These are phyloP conservation scores for Aspidoscelis tigris DNA, from an alignment of 2,113 vertebrate species.

Conservation along the genomic window DNA sequence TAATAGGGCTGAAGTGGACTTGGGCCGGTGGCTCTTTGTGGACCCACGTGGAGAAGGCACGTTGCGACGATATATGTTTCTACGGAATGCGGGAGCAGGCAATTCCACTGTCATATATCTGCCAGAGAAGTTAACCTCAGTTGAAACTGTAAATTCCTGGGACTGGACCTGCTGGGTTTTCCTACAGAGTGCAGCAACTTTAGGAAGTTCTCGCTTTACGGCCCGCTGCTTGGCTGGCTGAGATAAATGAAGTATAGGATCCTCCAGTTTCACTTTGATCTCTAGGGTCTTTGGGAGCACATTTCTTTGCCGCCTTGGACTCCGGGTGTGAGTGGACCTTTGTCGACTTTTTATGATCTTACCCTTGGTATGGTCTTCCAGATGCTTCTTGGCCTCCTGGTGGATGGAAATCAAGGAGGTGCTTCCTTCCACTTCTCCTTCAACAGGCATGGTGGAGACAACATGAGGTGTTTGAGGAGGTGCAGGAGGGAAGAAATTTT, in stretches of 20 bases:
- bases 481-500: not conserved
- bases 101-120: not conserved
- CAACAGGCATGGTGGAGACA: too few relatives aligned
- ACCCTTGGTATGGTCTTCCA: conserved; percentile 2
- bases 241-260: accelerated
- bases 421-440: accelerated
- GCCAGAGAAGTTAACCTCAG: not conserved
- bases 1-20: not conserved
- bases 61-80: not conserved
- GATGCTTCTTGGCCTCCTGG: not conserved
- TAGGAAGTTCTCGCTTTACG: not conserved
- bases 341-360: not conserved
- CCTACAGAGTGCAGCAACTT: not conserved
- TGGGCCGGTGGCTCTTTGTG: not conserved
- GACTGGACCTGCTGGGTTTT: not conserved
- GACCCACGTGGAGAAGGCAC: not conserved
- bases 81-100: not conserved
- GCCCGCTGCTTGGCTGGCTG: too few relatives aligned
- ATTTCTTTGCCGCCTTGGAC: not conserved
- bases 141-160: not conserved
- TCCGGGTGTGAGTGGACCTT: too few relatives aligned
- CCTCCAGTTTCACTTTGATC: not conserved
- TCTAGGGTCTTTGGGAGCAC: not conserved
- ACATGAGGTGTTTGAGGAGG: not conserved
- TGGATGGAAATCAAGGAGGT: not conserved